Conservation (phyloP, 2,113 vertebrate genomes). For the Heloderma charlesbogerti region DNA sequence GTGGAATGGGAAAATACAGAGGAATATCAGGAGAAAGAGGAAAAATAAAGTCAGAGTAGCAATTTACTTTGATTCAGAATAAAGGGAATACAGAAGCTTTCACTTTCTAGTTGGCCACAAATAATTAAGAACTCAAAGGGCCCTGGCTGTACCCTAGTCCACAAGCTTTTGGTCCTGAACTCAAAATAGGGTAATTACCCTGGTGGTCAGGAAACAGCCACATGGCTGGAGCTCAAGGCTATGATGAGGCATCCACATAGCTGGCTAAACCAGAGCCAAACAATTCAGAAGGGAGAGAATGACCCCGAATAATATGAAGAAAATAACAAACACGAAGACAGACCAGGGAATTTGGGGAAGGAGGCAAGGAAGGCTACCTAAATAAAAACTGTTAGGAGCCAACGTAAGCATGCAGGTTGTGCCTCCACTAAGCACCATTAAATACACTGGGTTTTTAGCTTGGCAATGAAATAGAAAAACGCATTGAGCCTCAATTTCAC, state of each 20-base stretch:
- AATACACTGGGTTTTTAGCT: too few species aligned
- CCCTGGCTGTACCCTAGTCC: too few species aligned
- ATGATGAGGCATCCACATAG: too few species aligned
- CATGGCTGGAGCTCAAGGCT: neutral
- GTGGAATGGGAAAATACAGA: neutral
- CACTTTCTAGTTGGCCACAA: neutral
- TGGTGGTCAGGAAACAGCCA: too few species aligned
- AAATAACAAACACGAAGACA: neutral
- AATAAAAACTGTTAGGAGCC: neutral
- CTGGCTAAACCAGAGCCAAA: too few species aligned
- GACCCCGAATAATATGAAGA: too few species aligned
- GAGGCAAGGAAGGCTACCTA: neutral
- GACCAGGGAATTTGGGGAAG: too few species aligned
- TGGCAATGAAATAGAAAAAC: neutral
- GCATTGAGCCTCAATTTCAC: neutral
- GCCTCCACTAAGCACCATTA: neutral
- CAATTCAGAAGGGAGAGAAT: neutral
- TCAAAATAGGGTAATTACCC: too few species aligned
- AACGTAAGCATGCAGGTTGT: neutral
- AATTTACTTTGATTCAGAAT: neutral
- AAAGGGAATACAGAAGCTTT: neutral
- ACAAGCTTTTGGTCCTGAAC: too few species aligned
- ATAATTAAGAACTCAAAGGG: neutral
- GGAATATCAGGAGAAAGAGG: neutral
- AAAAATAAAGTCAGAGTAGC: neutral